These are phyloP conservation scores for Hydroisotoma schaefferi DNA, from an alignment of 2,888 invertebrate genomes.

Conservation along the genomic window DNA sequence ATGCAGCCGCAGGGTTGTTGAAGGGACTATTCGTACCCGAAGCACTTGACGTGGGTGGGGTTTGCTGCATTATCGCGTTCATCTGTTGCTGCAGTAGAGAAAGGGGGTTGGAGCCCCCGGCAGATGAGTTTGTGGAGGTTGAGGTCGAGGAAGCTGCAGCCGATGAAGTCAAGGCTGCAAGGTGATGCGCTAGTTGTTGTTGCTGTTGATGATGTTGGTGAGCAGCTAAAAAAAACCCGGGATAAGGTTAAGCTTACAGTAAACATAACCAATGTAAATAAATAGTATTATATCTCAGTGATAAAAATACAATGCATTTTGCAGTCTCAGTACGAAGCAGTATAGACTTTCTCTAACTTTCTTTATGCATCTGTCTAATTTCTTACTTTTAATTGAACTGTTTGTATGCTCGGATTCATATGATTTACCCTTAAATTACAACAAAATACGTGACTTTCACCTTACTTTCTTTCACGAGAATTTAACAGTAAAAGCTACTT, in stretches of 20 bases:
- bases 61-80: constrained; percentile 11
- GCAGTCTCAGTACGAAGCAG: too few relatives aligned
- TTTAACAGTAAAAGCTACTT: too few relatives aligned
- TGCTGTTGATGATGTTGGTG: constrained; percentile 5
- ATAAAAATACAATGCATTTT: too few relatives aligned
- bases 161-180: constrained; percentile 2
- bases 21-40: constrained; percentile 5
- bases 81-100: constrained; percentile 31
- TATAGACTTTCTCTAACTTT: too few relatives aligned
- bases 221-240: constrained; percentile 3
- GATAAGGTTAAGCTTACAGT: neutral
- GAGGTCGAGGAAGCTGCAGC: neutral
- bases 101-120: constrained; percentile 22
- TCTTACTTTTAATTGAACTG: too few relatives aligned
- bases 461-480: too few relatives aligned
- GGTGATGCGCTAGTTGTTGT: constrained; percentile 4
- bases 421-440: too few relatives aligned
- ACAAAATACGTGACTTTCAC: too few relatives aligned
- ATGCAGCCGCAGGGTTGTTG: constrained; percentile 39
- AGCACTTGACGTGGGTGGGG: neutral
- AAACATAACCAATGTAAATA: neutral
- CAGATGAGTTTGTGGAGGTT: neutral
- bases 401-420: too few relatives aligned
- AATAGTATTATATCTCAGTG: too few relatives aligned
- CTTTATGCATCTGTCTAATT: too few relatives aligned